Percentiles rank a stretch among this genome's conserved stretches.
phyloP scores from a whole-genome alignment of 2,113 vertebrate genomes.

The Castor canadensis region DNA sequence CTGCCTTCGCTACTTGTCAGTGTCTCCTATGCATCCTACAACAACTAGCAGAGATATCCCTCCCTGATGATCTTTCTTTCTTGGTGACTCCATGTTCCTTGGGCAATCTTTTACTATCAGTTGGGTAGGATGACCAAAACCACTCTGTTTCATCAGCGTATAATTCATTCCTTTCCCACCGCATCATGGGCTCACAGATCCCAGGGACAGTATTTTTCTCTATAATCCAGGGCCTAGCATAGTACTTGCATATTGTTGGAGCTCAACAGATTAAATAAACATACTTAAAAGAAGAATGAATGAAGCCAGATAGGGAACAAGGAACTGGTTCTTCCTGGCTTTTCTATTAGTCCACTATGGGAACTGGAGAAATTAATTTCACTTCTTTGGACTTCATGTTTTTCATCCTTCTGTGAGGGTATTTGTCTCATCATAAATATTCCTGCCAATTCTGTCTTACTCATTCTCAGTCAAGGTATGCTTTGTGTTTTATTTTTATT shows the following conservation, averaged over 20 bases:
- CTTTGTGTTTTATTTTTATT: conserved; percentile 41
- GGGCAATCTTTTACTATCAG: neutral
- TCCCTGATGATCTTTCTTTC: neutral
- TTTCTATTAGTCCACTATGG: neutral
- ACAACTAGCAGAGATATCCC: neutral
- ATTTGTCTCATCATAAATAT: too few species aligned
- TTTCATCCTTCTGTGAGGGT: too few species aligned
- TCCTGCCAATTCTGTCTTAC: neutral
- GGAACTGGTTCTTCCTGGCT: neutral
- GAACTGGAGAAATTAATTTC: neutral
- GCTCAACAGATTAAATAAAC: neutral
- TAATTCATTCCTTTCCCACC: neutral
- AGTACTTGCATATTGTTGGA: neutral
- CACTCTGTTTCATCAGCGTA: neutral
- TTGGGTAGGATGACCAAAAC: neutral
- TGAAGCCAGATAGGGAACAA: neutral
- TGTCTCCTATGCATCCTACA: neutral
- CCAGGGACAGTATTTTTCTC: neutral
- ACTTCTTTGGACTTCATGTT: neutral
- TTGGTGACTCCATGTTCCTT: neutral
- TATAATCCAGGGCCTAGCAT: neutral
- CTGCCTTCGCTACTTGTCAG: too few species aligned
- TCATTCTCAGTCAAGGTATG: neutral
- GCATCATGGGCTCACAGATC: neutral
- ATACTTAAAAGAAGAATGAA: neutral